These are phyloP conservation scores for Podargus strigoides DNA, from an alignment of 2,797 vertebrate genomes.

Conservation along the genomic window DNA sequence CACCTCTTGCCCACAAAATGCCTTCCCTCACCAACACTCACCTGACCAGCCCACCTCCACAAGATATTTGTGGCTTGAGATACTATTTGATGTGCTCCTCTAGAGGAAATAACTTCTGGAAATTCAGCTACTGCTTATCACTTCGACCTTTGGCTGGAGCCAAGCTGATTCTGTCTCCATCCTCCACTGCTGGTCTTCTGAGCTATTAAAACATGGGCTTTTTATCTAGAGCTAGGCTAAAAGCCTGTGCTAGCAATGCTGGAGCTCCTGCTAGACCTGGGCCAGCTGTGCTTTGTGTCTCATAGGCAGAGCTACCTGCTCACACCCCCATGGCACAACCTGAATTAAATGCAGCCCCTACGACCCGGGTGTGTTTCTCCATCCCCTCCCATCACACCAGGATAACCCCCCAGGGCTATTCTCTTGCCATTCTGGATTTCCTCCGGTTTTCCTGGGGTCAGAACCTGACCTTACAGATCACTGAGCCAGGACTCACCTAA, in stretches of 20 bases:
- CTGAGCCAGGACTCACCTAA: neutral
- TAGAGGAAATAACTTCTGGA: neutral
- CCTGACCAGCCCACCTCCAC: rapidly evolving
- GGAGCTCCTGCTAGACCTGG: neutral
- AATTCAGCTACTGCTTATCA: neutral
- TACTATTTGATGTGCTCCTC: neutral
- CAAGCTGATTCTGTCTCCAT: neutral
- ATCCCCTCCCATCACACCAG: neutral
- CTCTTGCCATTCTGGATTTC: neutral
- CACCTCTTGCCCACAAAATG: neutral
- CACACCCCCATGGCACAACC: neutral
- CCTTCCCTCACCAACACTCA: neutral
- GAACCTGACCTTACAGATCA: neutral
- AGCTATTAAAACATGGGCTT: rapidly evolving
- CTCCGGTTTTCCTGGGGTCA: rapidly evolving
- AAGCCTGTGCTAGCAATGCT: neutral
- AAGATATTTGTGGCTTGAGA: rapidly evolving
- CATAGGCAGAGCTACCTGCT: neutral
- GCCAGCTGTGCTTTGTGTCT: neutral
- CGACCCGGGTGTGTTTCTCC: neutral
- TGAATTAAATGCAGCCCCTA: neutral
- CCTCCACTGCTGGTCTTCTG: rapidly evolving
- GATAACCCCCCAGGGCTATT: neutral
- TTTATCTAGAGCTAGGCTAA: neutral
- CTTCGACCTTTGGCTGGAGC: neutral